Base-by-base conservation (phyloP, 2,113 vertebrate species). In the Ariopsis seemanni region DNA sequence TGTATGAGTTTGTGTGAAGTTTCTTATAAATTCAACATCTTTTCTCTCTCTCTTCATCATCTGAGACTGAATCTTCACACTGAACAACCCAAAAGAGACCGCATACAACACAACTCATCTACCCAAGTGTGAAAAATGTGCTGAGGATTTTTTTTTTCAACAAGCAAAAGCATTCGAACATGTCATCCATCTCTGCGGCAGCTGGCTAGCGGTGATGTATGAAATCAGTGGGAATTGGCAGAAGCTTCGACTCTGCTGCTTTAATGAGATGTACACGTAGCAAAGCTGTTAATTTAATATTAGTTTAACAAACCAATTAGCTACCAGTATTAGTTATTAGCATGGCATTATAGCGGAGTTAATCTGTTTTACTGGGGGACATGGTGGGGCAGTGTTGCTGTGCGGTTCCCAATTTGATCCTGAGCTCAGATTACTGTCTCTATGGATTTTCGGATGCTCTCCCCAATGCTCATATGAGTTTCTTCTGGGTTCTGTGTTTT, bases 11-110 rank as follows among this genome's bases (percentile, higher is more conserved):
- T 25, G 22, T 72, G 53, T 82, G 14, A 34, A 83, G 25, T 53
- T 69, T n/a, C 11, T 86, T 72, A 63, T 63, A 82, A 53, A 52
- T 75, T 62, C 12, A 14, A 74, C 25, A 62, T 83, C 48, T 83
- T 72, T 52, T 27, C 3, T 57, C 52, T 22, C 63, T 17, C 2
- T n/a, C 14, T 60, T 58, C 18, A 20, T 4, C 4, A 17, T 82
- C 8, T 34, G 57, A 25, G 22, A 1, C 58, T 9, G 15, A 82
- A 27, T 1, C 17, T n/a, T 55, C 11, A 79, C 2, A 55, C 0
- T 52, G 15, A 78, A 27, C 14, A n/a, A 50, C 67, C 30, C 4
- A 34, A 30, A 69, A 27, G 25, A 74, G 42, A 74, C 50, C 17
- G 57, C 27, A 42, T 30, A 72, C 52, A 72, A 53, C 63, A 67